Evolutionary conservation across 2,888 invertebrate genomes (phyloP), one percentile per base, ranked within the genome.

Genomic region (Synanthedon andrenaeformis): DNA sequence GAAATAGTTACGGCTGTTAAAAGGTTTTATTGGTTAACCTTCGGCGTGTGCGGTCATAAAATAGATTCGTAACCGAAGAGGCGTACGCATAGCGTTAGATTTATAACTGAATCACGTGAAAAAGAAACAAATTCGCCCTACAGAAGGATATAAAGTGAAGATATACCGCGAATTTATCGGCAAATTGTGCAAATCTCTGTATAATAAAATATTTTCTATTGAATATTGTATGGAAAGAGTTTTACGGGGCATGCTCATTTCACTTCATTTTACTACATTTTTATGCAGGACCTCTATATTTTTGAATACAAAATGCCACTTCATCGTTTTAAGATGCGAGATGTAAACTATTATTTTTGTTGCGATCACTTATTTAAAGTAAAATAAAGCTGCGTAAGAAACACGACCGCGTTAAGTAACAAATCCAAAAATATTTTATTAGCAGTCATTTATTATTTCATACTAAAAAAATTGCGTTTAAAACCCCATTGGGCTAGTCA

Each of bases 11-110:
- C 82, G 83, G 79, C 82, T 85, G 85, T 85, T 86, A 86, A 85
- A 83, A 84, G 85, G 81, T 87, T 87, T 87, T 87, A 87, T 86
- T 84, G 84, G 87, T 83, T 84, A 84, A 84, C 86, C 84, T 87
- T 87, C 78, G 82, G 79, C 76, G 79, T 81, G 76, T 79, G 81
- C 75, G 80, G 80, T 77, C 79, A 82, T 87, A 85, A 87, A 87
- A 87, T 84, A 79, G 79, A 83, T 87, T 83, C 85, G 79, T 77
- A 79, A 82, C 82, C 78, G 78, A 82, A 84, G 81, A 73, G 79
- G 76, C 78, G 80, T 79, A 81, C 80, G 76, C 79, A 77, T 78
- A 74, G 69, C 71, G 6, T 35, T 79, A 80, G 79, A 81, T 82
- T 81, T 83, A 82, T 83, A 83, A 83, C 83, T 79, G 76, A 75